Evolutionary conservation across 2,888 invertebrate genomes (phyloP).

Genomic region (Tetrapedia diversipes): DNA sequence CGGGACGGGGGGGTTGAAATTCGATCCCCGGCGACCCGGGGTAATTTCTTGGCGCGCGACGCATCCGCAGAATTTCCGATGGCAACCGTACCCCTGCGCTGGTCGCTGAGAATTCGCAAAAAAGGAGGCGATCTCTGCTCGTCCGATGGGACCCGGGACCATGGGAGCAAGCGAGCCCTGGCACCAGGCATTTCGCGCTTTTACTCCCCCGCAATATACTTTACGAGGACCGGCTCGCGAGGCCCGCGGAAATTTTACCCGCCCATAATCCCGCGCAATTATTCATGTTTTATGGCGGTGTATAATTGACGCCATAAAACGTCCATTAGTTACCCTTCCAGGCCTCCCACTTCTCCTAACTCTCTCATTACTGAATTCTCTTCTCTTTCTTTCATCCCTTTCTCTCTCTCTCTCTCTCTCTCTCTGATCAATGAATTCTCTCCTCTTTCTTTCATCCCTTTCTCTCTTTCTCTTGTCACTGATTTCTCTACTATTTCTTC

Average conservation of each 20-base stretch:
- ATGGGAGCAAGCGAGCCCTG: too few species aligned
- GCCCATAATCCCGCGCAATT: slow-evolving; percentile 75
- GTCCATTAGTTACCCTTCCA: slow-evolving; percentile 77
- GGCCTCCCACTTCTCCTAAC: slow-evolving; percentile 39
- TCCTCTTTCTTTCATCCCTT: background rate
- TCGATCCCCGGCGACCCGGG: slow-evolving; percentile 40
- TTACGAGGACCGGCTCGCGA: slow-evolving; percentile 52
- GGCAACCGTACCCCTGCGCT: background rate
- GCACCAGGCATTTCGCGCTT: slow-evolving; percentile 62
- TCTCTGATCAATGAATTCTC: background rate
- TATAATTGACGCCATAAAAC: slow-evolving; percentile 80
- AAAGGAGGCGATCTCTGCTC: background rate
- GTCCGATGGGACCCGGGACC: too few species aligned
- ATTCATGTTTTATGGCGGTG: slow-evolving; percentile 78
- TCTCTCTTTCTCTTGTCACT: background rate
- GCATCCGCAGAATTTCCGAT: slow-evolving; percentile 42
- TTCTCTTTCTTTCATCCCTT: too few species aligned
- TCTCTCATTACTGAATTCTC: too few species aligned
- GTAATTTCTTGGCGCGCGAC: slow-evolving; percentile 47
- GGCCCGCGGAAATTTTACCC: slow-evolving; percentile 68
- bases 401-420: background rate
- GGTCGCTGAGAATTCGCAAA: background rate
- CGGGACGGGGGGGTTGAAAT: slow-evolving; percentile 33
- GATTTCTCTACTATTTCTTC: too few species aligned
- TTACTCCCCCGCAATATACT: slow-evolving; percentile 61